A percentile compares a stretch with the other conserved stretches of the same genome.
Evolutionary conservation across 2,797 vertebrate species (phyloP).

Genomic region (Anguilla marmorata): DNA sequence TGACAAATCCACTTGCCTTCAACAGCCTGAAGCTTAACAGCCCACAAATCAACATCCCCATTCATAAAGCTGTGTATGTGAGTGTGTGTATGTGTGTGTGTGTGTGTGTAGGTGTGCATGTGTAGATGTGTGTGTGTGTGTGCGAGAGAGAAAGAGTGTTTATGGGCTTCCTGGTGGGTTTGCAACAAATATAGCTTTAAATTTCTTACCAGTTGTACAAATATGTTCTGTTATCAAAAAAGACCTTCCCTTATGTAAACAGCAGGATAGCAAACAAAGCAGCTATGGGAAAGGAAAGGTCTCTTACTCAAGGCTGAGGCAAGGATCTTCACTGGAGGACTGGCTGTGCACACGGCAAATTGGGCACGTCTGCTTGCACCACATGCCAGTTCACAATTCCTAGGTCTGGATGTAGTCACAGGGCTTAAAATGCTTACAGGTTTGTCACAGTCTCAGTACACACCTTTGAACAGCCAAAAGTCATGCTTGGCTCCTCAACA

Average conservation of each 20-base stretch:
- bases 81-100: constrained; percentile 18
- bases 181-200: not conserved
- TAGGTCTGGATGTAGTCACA: not conserved
- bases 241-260: not conserved
- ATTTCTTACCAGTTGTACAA: not conserved
- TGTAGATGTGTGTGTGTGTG: constrained; percentile 27
- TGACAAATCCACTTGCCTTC: not conserved
- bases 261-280: not conserved
- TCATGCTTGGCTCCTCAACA: not conserved
- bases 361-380: not conserved
- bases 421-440: not conserved
- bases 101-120: not conserved
- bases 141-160: not conserved
- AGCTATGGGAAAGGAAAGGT: not conserved
- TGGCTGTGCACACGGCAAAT: not conserved
- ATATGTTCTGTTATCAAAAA: not conserved
- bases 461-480: not conserved
- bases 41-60: not conserved
- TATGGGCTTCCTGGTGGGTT: not conserved
- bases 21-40: not conserved
- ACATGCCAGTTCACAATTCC: not conserved
- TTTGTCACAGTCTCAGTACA: not conserved
- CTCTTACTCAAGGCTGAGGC: not conserved
- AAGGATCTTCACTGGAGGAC: not conserved
- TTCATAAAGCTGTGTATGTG: not conserved